Evolutionary conservation across 2,113 vertebrate species (phyloP), one percentile per base, ranked within the genome.

Genomic region (Tapirus terrestris): DNA sequence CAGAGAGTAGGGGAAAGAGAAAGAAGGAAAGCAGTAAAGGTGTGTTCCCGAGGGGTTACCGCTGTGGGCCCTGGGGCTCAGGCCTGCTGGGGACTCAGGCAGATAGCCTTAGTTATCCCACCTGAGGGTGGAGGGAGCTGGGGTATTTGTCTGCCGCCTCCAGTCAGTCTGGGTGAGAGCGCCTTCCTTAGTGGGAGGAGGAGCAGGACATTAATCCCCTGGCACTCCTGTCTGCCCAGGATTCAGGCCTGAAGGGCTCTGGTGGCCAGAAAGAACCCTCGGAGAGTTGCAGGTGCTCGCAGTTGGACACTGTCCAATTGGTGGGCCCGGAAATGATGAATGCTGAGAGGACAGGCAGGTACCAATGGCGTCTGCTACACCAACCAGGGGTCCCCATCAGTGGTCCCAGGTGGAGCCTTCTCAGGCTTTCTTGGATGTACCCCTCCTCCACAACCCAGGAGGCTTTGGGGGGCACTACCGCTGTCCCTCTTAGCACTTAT

Each of bases 311-410:
- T 51, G 14, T 20, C 7, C 7, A 18, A 2, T 27, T 6, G 29
- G 51, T 6, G 4, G 33, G 58, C 48, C 33, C 10, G 4, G 83
- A 60, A n/a, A 18, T 53, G 45, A 14, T 6, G 11, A 17, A 2
- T 23, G 51, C 75, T 0, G 9, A 16, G 56, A 72, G 16, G 11
- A 16, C 7, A 23, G 39, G 33, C 43, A 53, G 45, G 20, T 12
- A 4, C 36, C 13, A 1, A 27, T 11, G 1, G 7, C 6, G 1
- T 33, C n/a, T 39, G 43, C 53, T 14, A 4, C 45, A 33, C 12
- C 31, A 0, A 17, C n/a, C 18, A 14, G 51, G 51, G 51, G 51
- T 13, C 51, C 51, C 51, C 51, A 2, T 45, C 73, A 9, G 23
- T 4, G 45, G 10, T 14, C 80, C 80, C 25, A 20, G 75, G 63